A percentile compares a stretch with the other conserved stretches of the same genome.
phyloP scores from a whole-genome alignment of 2,113 vertebrate genomes.

The Neotoma lepida region DNA sequence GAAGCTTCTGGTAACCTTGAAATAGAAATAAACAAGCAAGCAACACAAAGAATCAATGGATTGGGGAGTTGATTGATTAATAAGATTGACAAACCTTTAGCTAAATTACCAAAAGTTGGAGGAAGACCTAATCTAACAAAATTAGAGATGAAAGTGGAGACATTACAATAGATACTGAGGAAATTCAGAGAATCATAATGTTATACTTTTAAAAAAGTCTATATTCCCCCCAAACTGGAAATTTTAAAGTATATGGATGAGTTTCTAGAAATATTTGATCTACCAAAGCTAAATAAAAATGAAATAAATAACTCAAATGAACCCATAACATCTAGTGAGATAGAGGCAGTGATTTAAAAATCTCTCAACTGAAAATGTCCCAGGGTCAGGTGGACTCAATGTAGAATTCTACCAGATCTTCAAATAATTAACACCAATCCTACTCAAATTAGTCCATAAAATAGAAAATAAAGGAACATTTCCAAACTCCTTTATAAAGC shows the following conservation, averaged over 20 bases:
- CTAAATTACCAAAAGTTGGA: neutral
- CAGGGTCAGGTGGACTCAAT: neutral
- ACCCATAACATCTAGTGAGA: neutral
- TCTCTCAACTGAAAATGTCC: neutral
- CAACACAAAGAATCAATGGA: neutral
- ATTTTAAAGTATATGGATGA: neutral
- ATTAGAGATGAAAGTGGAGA: neutral
- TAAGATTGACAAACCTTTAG: neutral
- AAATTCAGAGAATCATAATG: neutral
- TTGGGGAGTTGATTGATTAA: neutral
- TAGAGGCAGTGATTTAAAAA: neutral
- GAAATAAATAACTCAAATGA: neutral
- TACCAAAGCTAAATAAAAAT: neutral
- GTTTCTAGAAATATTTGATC: neutral
- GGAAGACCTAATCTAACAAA: neutral
- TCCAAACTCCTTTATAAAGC: neutral
- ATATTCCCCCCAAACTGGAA: neutral
- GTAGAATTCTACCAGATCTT: neutral
- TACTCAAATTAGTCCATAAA: neutral
- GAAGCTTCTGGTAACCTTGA: neutral
- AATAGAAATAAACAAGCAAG: neutral
- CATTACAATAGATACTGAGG: neutral
- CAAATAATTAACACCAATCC: neutral
- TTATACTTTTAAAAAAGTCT: neutral
- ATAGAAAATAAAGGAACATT: neutral